Base-by-base conservation (phyloP, 2,113 vertebrate species). In the Etheostoma cragini region DNA sequence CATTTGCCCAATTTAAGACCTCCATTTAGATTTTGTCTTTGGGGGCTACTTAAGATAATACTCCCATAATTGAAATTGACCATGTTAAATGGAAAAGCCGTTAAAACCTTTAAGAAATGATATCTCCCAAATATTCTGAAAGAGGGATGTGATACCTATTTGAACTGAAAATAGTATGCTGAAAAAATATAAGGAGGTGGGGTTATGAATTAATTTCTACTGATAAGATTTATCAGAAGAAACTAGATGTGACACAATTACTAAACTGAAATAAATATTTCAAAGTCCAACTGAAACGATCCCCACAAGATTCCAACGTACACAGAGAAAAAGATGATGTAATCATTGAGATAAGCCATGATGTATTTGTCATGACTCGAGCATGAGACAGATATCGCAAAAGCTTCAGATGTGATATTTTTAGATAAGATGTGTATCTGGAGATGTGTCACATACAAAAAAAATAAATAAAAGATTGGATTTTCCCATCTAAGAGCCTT, bases 1-100 rank as follows among this genome's bases (percentile, higher is more conserved):
- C 80, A 83, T 92, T 87, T 64, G 78, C 22, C 75, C 82, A 86
- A 89, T 90, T 89, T 87, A 84, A 82, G 76, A 72, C 83, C 56
- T 83, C 64, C 68, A 90, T 92, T 92, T 91, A 91, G 68, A 91
- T 88, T 90, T 78, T 77, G 89, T 93, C 91, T 91, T 90, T 85
- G 87, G 91, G 81, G 88, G 76, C 81, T 86, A 90, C 80, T 92
- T 90, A 84, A 81, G 77, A 91, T 91, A 86, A 91, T 93, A 87
- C 64, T 84, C 65, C 58, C 53, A n/a, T 88, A 87, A 92, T 87
- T 85, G 69, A 93, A 95, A 93, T 86, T 77, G 73, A 66, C 71
- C 58, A 15, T 62, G 64, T 91, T 85, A 85, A 92, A 92, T 87
- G 82, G 79, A 89, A 92, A 84, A 86, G 75, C 80, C 67, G 77